Evolutionary conservation across 2,888 invertebrate species (phyloP).

Genomic region (Helicoverpa assulta): DNA sequence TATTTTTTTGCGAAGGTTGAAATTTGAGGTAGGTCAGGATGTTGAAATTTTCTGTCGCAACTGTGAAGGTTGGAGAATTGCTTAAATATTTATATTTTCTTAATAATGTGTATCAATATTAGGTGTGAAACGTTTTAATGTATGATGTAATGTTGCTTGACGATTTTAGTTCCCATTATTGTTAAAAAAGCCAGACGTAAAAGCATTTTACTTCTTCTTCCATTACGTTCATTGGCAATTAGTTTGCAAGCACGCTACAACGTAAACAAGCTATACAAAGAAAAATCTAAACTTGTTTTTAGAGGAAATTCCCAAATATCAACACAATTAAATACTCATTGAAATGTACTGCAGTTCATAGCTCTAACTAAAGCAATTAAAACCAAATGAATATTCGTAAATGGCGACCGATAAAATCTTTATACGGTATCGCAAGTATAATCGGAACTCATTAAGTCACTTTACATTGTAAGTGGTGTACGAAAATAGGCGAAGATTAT

Average conservation of each 20-base stretch:
- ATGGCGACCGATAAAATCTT: constrained; percentile 51
- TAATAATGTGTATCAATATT: constrained; percentile 8
- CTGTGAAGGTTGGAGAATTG: constrained; percentile 22
- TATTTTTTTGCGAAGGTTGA: constrained; percentile 10
- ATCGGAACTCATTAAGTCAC: constrained; percentile 50
- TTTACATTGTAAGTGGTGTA: constrained; percentile 45
- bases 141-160: constrained; percentile 3
- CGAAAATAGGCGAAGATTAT: constrained; percentile 46
- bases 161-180: constrained; percentile 17
- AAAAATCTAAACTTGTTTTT: constrained; percentile 10
- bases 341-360: constrained; percentile 27
- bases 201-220: constrained; percentile 3
- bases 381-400: constrained; percentile 42
- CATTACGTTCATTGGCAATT: constrained; percentile 7
- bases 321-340: constrained; percentile 22
- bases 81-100: constrained; percentile 17
- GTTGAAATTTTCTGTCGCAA: constrained; percentile 21
- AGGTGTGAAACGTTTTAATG: constrained; percentile 14
- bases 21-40: constrained; percentile 43
- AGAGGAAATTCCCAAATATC: constrained; percentile 32
- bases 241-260: neutral
- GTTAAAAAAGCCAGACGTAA: neutral
- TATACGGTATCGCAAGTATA: constrained; percentile 39
- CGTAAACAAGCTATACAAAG: neutral
- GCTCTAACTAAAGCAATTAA: constrained; percentile 35